phyloP scores from a whole-genome alignment of 2,113 vertebrate species.

The Gnathonemus echidnorhynchus region DNA sequence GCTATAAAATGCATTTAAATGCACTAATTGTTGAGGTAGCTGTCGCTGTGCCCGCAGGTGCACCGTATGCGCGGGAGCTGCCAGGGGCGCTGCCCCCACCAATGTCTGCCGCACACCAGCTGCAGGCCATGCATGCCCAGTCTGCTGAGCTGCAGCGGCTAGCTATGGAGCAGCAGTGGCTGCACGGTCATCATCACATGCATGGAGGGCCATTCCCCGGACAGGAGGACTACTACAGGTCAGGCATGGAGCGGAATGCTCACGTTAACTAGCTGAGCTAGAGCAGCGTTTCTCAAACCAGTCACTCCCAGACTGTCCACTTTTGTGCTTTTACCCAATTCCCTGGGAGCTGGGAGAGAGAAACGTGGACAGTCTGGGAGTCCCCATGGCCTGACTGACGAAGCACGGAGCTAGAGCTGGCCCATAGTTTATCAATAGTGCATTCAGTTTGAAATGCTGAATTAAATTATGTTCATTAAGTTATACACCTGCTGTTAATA shows the following conservation, averaged over 20 bases:
- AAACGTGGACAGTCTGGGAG: not conserved
- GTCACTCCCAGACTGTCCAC: not conserved
- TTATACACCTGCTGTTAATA: not conserved
- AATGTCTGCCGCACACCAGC: constrained; percentile 95
- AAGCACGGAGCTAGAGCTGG: not conserved
- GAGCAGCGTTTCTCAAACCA: not conserved
- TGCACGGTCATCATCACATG: constrained; percentile 89
- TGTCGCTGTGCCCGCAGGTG: constrained; percentile 49
- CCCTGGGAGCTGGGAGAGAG: not conserved
- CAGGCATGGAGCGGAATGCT: constrained; percentile 9
- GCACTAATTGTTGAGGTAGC: not conserved
- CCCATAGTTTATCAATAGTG: too few relatives aligned
- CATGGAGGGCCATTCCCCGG: constrained; percentile 86
- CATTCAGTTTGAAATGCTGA: not conserved
- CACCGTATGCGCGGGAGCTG: constrained; percentile 83
- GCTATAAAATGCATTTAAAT: not conserved
- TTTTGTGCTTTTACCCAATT: not conserved
- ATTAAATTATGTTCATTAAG: too few relatives aligned
- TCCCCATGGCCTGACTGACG: not conserved
- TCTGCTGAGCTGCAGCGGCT: constrained; percentile 94
- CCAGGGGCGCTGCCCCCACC: constrained; percentile 81
- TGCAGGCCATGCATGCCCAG: constrained; percentile 98
- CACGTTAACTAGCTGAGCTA: not conserved
- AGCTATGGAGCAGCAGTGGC: constrained; percentile 98
- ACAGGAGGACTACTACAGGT: constrained; percentile 99